phyloP scores from a whole-genome alignment of 2,113 vertebrate genomes.

The Meles meles region DNA sequence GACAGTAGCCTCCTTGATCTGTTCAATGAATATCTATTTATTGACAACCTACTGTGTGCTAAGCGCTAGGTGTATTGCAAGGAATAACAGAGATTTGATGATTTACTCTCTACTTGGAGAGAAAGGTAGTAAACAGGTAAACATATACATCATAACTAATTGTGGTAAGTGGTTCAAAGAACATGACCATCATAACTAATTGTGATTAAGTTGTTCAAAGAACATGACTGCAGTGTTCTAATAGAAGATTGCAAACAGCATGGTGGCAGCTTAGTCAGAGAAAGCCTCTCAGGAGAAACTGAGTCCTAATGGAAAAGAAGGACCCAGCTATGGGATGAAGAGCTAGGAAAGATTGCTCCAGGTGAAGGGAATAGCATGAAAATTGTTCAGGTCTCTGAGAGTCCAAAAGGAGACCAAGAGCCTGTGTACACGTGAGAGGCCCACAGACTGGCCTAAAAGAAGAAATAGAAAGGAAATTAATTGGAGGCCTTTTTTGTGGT shows the following conservation, averaged over 20 bases:
- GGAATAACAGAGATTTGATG: neutral
- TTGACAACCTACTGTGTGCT: neutral
- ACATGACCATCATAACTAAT: neutral
- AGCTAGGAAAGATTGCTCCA: neutral
- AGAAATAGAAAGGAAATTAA: neutral
- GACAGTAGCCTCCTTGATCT: neutral
- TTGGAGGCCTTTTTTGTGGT: neutral
- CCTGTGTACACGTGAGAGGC: fast-evolving
- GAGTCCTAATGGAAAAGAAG: neutral
- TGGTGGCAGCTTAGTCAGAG: neutral
- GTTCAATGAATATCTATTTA: neutral
- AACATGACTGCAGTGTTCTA: neutral
- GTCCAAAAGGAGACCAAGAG: neutral
- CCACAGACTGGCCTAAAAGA: neutral
- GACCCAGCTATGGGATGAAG: neutral
- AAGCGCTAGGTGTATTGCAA: neutral
- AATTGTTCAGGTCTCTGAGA: neutral
- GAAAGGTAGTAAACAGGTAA: neutral
- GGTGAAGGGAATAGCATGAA: neutral
- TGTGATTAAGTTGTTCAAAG: neutral
- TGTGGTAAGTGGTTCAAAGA: neutral
- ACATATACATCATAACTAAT: neutral
- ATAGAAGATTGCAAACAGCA: neutral
- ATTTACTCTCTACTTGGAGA: neutral
- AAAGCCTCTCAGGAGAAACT: neutral